Percentiles rank a stretch among this genome's conserved stretches.
Conservation (phyloP, 1,140 invertebrate genomes). For the Diorhabda sublineata region DNA sequence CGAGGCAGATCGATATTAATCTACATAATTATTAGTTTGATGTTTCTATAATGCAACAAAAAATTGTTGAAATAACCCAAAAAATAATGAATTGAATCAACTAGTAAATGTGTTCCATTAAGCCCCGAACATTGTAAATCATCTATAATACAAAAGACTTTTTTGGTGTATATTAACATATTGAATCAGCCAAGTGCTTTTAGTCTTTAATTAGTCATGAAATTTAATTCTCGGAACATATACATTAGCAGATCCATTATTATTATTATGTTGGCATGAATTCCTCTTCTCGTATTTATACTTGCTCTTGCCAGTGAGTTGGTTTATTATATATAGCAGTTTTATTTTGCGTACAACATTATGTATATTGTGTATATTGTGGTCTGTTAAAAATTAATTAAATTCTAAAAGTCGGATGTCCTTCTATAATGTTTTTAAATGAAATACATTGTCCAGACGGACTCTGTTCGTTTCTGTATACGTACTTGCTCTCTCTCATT, state of each 20-base stretch:
- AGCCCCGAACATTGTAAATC: too few species aligned
- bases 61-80: too few species aligned
- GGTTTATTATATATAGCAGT: not conserved
- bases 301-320: constrained; percentile 1
- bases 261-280: not conserved
- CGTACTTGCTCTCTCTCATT: constrained; percentile 26
- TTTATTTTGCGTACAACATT: not conserved
- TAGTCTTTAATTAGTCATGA: too few species aligned
- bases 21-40: too few species aligned
- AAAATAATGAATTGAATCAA: too few species aligned
- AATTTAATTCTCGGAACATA: too few species aligned
- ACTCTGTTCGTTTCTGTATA: constrained; percentile 15
- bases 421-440: constrained; percentile 27
- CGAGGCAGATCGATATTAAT: too few species aligned
- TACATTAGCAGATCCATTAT: not conserved
- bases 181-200: too few species aligned
- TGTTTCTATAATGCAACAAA: too few species aligned
- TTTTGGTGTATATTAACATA: too few species aligned
- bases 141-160: too few species aligned
- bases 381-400: constrained; percentile 19
- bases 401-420: constrained; percentile 16
- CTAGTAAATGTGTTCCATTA: too few species aligned
- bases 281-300: constrained; percentile 2
- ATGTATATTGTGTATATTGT: constrained; percentile 13
- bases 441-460: constrained; percentile 30